Evolutionary conservation across 2,888 invertebrate genomes (phyloP), one percentile per base, ranked within the genome.

Genomic region (Syritta pipiens): DNA sequence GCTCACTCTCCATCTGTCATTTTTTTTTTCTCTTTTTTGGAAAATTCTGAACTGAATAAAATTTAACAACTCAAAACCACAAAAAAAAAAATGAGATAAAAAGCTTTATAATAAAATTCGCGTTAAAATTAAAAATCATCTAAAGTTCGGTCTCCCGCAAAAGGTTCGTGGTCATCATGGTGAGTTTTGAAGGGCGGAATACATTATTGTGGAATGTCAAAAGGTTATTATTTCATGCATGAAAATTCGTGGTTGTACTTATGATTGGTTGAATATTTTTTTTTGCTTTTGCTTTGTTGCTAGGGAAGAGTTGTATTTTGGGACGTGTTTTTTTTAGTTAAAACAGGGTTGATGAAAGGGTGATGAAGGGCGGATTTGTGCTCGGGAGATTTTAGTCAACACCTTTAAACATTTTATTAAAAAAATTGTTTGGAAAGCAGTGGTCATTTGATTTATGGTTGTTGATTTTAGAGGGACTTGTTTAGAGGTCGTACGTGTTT

Each of bases 91-190:
- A 5, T 4, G n/a, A 60, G 14, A 46, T 17, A 17, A 60, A 53
- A 53, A n/a, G n/a, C n/a, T n/a, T 35, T 20, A 12, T 37, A 9
- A 48, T 35, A 24, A 35, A 35, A 24, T 32, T 26, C 24, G 14
- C 7, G 10, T 12, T 32, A 35, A 22, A 19, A 24, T 19, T 42
- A 49, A 44, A 30, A 48, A 46, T 14, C 20, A 44, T 7, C 24
- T 42, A 49, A 69, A 42, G 40, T 30, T 49, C 26, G 30, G 42
- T 44, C 35, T 12, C n/a, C n/a, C 37, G 42, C 44, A 32, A 49
- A 69, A 49, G n/a, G 44, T 60, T 53, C 59, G 69, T 6, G 69
- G 69, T 53, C 22, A 60, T 46, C 46, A 19, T 49, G 30, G 17
- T 49, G 14, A 9, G 49, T 24, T 59, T 32, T 26, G 14, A 60